Conservation (phyloP, 2,113 vertebrate species). For the Actenoides hombroni region DNA sequence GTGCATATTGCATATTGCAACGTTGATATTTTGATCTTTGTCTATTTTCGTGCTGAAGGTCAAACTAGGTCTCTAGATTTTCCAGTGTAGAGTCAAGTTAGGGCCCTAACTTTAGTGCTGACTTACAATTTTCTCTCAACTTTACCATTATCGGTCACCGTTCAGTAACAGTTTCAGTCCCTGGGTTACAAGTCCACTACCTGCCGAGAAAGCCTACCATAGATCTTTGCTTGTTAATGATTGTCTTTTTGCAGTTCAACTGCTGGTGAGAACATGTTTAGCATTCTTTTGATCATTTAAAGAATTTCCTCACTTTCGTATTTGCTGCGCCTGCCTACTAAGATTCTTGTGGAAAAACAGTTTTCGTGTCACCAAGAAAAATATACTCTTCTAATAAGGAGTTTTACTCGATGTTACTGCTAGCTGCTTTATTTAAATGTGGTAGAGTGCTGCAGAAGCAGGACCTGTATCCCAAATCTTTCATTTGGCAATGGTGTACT, state of each 20-base stretch:
- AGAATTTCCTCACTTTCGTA: not conserved
- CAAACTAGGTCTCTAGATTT: not conserved
- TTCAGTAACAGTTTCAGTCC: not conserved
- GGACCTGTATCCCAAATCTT: not conserved
- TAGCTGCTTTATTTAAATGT: not conserved
- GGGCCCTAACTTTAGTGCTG: not conserved
- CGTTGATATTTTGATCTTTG: not conserved
- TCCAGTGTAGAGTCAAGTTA: not conserved
- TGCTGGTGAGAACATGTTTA: not conserved
- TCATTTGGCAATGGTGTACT: not conserved
- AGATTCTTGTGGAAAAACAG: not conserved
- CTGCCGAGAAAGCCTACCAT: not conserved
- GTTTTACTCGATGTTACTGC: not conserved
- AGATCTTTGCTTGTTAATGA: not conserved
- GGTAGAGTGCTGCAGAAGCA: not conserved
- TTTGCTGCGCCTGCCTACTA: not conserved
- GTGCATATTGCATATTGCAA: no score
- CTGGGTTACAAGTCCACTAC: not conserved
- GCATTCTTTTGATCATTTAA: not conserved
- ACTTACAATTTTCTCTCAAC: not conserved
- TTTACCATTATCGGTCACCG: not conserved
- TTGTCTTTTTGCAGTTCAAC: not conserved
- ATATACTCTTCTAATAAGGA: not conserved
- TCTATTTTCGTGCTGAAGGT: not conserved
- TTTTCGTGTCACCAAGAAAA: not conserved